Conservation (phyloP, 2,113 vertebrate species). For the Eupsittula cactorum region DNA sequence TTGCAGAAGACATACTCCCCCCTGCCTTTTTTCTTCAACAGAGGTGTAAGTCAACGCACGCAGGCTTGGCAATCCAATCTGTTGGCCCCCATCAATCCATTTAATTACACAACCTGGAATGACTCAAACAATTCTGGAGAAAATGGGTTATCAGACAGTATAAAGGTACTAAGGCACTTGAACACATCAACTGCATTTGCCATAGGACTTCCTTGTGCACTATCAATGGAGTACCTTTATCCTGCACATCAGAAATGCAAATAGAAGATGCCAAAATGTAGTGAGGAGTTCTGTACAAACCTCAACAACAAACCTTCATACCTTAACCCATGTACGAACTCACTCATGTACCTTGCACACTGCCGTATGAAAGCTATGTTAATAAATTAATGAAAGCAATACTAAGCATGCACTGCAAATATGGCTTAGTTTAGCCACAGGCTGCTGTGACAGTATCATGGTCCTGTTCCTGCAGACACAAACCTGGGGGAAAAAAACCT, state of each 20-base stretch:
- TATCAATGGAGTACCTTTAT: not conserved
- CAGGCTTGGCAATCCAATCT: not conserved
- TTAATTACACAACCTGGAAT: not conserved
- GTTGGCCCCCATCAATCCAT: not conserved
- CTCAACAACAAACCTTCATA: not conserved
- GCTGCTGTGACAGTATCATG: not conserved
- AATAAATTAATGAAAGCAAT: not conserved
- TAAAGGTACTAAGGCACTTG: not conserved
- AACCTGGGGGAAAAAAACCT: too few species aligned
- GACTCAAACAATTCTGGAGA: not conserved
- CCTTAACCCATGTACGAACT: rapidly evolving
- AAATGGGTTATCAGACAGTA: not conserved
- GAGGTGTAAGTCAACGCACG: not conserved
- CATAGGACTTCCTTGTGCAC: rapidly evolving
- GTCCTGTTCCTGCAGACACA: not conserved
- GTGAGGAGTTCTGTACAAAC: not conserved
- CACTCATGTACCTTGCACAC: not conserved
- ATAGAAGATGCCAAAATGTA: rapidly evolving
- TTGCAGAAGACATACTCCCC: not conserved
- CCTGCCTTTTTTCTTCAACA: not conserved
- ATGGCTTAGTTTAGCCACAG: not conserved
- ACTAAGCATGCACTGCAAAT: rapidly evolving
- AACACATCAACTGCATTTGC: not conserved
- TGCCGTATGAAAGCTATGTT: not conserved
- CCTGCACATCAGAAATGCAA: not conserved